phyloP scores from a whole-genome alignment of 2,888 invertebrate genomes.

The Nymphalis polychloros region DNA sequence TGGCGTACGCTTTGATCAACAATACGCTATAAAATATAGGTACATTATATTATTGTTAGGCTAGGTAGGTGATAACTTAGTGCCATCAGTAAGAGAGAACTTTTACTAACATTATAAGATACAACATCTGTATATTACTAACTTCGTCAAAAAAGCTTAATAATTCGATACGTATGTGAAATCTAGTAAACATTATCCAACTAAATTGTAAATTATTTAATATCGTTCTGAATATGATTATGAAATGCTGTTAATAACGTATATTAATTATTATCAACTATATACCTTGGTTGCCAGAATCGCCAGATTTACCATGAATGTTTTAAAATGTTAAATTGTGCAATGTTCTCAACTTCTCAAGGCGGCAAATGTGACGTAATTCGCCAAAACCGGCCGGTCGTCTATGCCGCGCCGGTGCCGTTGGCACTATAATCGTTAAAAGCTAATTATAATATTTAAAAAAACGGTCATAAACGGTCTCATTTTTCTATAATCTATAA shows the following conservation, averaged over 20 bases:
- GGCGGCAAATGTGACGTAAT: conserved; percentile 33
- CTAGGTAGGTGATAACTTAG: too few species aligned
- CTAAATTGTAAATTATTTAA: background rate
- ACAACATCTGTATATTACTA: too few species aligned
- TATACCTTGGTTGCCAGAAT: conserved; percentile 2
- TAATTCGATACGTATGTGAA: too few species aligned
- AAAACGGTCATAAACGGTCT: too few species aligned
- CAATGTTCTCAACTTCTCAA: conserved; percentile 26
- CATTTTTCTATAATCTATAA: too few species aligned
- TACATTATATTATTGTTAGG: too few species aligned
- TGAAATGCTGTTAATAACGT: background rate
- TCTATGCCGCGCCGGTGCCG: conserved; percentile 10
- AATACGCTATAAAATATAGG: too few species aligned
- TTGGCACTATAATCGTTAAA: conserved; percentile 16
- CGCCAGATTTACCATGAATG: conserved; percentile 5
- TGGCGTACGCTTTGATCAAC: too few species aligned
- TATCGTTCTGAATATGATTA: background rate
- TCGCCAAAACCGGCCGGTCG: conserved; percentile 32
- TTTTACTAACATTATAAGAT: too few species aligned
- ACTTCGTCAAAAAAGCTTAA: too few species aligned
- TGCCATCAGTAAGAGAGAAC: too few species aligned
- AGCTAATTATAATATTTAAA: conserved; percentile 19
- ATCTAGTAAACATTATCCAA: too few species aligned
- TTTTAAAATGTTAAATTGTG: conserved; percentile 13
- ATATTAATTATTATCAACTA: conserved; percentile 2